Evolutionary conservation across 2,113 vertebrate genomes (phyloP).

Genomic region (Agelaius tricolor): DNA sequence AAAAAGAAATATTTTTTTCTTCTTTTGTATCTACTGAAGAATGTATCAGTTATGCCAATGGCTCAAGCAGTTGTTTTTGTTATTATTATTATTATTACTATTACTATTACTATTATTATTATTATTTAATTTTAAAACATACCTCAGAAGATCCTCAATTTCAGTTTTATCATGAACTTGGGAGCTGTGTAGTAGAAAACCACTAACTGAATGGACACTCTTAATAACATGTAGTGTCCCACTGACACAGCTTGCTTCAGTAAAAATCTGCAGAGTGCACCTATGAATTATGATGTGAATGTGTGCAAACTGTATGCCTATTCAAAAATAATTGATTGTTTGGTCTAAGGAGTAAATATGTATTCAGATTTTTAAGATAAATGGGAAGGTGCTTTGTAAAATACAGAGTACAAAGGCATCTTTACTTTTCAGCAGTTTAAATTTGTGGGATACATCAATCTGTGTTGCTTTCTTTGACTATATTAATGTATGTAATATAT

Average conservation of each 20-base stretch:
- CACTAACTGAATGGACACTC: neutral
- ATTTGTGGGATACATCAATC: neutral
- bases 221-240: neutral
- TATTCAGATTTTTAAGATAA: neutral
- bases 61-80: neutral
- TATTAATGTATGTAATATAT: neutral
- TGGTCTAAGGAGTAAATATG: neutral
- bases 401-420: neutral
- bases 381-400: neutral
- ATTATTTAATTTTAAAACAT: conserved; percentile 6
- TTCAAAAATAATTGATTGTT: neutral
- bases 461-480: neutral
- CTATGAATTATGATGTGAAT: neutral
- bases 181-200: neutral
- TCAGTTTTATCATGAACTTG: conserved; percentile 3
- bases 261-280: neutral
- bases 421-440: neutral
- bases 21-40: neutral
- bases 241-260: neutral
- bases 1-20: neutral
- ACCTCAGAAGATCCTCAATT: neutral
- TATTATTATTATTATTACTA: neutral
- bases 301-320: neutral
- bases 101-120: conserved; percentile 17
- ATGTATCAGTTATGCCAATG: neutral